These are phyloP conservation scores for Plebejus melissa DNA, from an alignment of 2,888 invertebrate species.

Conservation along the genomic window DNA sequence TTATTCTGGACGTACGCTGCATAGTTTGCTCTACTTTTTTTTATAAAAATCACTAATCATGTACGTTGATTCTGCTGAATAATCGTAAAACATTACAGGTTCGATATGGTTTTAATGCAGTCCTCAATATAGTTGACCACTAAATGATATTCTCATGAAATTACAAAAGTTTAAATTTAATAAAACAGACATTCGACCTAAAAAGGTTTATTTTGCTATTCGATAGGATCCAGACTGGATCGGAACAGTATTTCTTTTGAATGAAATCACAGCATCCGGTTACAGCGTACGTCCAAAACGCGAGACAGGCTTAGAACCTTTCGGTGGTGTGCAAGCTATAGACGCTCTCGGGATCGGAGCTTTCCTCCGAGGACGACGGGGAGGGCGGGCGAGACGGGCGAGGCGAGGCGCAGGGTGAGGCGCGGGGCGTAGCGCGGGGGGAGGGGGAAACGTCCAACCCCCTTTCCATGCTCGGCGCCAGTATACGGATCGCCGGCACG, in stretches of 20 bases:
- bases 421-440: constrained; percentile 44
- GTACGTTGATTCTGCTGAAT: too few relatives aligned
- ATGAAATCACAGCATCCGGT: background rate
- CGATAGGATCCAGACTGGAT: too few relatives aligned
- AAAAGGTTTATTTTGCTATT: too few relatives aligned
- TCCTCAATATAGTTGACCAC: too few relatives aligned
- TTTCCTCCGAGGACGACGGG: constrained; percentile 29
- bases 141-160: too few relatives aligned
- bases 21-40: background rate
- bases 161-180: too few relatives aligned
- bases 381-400: constrained; percentile 34
- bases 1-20: constrained; percentile 6
- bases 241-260: too few relatives aligned
- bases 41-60: too few relatives aligned
- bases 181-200: too few relatives aligned
- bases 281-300: constrained; percentile 35
- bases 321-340: constrained; percentile 70
- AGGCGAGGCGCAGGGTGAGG: constrained; percentile 35
- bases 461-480: constrained; percentile 90
- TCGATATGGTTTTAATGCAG: too few relatives aligned
- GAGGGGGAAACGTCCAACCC: constrained; percentile 80
- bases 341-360: constrained; percentile 73
- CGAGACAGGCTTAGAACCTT: constrained; percentile 54
- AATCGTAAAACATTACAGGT: too few relatives aligned
- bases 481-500: constrained; percentile 89